Evolutionary conservation across 1,140 invertebrate species (phyloP).

Genomic region (Drosophila persimilis): DNA sequence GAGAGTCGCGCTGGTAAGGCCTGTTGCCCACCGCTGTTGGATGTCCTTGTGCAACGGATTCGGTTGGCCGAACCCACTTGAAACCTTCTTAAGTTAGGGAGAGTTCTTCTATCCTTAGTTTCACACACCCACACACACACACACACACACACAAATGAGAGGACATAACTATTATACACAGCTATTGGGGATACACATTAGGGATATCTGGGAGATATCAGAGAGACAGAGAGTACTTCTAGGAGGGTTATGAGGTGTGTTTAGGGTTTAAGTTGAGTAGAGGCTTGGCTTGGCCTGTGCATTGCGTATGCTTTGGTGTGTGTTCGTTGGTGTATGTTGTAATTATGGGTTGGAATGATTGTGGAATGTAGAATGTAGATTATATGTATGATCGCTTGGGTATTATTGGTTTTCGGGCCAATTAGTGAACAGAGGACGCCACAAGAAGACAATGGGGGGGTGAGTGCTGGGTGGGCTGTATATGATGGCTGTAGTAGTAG

Average conservation of each 20-base stretch:
- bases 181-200: neutral
- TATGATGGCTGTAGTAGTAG: slow-evolving; percentile 52
- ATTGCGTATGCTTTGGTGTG: slow-evolving; percentile 67
- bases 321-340: slow-evolving; percentile 44
- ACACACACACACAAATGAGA: slow-evolving; percentile 32
- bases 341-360: slow-evolving; percentile 37
- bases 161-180: slow-evolving; percentile 1
- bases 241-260: slow-evolving; percentile 24
- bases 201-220: neutral
- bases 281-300: slow-evolving; percentile 69
- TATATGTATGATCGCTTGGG: slow-evolving; percentile 28
- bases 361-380: slow-evolving; percentile 1
- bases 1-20: no score
- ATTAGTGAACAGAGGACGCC: no score
- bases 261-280: slow-evolving; percentile 33
- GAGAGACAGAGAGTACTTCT: neutral
- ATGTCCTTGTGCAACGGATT: slow-evolving; percentile 11
- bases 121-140: slow-evolving; percentile 32
- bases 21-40: neutral
- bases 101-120: slow-evolving; percentile 17
- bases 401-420: neutral
- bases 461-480: slow-evolving; percentile 56
- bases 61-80: slow-evolving; percentile 20
- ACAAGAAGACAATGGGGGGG: slow-evolving; percentile 3
- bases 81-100: slow-evolving; percentile 1